Evolutionary conservation across 64 coral and sea anemone genomes (phyloP).

Genomic region (Stichodactyla helianthus): DNA sequence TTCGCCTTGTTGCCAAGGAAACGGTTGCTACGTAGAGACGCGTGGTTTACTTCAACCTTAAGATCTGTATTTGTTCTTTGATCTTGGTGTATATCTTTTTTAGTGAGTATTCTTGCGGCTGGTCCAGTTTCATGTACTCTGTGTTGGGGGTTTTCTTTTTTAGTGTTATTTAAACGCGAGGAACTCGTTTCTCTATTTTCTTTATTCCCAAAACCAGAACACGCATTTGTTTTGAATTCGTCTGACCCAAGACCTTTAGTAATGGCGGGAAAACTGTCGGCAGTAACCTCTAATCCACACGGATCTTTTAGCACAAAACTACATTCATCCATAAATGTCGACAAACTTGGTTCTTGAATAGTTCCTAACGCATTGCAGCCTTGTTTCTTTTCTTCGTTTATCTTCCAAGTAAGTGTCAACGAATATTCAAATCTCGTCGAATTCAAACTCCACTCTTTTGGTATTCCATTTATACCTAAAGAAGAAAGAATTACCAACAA

Average conservation of each 20-base stretch:
- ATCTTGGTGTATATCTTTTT: not conserved
- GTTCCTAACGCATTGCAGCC: not conserved
- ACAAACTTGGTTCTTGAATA: not conserved
- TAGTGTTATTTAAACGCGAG: not conserved
- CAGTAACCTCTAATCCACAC: not conserved
- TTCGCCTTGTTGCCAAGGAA: conserved; percentile 27
- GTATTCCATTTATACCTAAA: conserved; percentile 8
- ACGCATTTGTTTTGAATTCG: not conserved
- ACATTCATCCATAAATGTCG: not conserved
- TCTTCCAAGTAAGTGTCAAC: conserved; percentile 9
- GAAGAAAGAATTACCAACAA: not conserved
- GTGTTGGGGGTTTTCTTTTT: not conserved
- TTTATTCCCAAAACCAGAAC: not conserved
- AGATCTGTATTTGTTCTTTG: not conserved
- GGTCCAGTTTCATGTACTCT: not conserved
- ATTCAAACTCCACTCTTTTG: not conserved
- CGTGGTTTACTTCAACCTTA: not conserved
- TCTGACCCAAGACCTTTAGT: not conserved
- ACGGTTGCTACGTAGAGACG: not conserved
- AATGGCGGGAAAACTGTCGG: not conserved
- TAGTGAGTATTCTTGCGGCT: not conserved
- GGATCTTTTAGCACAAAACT: not conserved
- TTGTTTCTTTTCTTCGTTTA: not conserved
- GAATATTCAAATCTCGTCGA: not conserved
- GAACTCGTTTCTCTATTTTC: not conserved